Percentiles rank a stretch among this genome's conserved stretches.
These are phyloP conservation scores for Folsomia candida DNA, from an alignment of 2,888 invertebrate genomes.

Conservation along the genomic window DNA sequence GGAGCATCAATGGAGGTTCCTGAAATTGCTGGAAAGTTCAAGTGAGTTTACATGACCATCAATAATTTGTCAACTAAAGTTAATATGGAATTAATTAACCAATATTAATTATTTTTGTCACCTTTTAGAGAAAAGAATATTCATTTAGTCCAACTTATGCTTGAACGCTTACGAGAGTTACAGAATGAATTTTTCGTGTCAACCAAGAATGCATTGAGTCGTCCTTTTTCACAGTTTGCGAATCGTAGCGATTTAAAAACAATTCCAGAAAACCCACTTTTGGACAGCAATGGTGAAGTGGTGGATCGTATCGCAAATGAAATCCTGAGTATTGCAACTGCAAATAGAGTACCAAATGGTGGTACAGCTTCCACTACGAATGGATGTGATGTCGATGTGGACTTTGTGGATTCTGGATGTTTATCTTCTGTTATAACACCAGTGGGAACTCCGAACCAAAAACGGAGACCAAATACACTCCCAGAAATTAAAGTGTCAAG, in stretches of 20 bases:
- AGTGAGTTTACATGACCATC: constrained; percentile 54
- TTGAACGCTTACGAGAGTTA: constrained; percentile 75
- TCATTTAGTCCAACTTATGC: constrained; percentile 77
- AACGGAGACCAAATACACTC: not conserved
- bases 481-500: not conserved
- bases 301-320: not conserved
- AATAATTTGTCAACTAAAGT: too few relatives aligned
- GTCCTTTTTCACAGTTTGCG: constrained; percentile 60
- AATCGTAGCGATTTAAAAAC: not conserved
- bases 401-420: not conserved
- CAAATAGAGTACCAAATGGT: not conserved
- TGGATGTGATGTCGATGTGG: too few relatives aligned
- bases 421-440: not conserved
- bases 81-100: too few relatives aligned
- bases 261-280: not conserved
- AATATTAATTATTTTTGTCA: too few relatives aligned
- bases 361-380: not conserved
- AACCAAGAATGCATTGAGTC: constrained; percentile 35
- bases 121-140: constrained; percentile 45
- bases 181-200: constrained; percentile 61
- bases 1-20: constrained; percentile 96
- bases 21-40: constrained; percentile 85
- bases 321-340: not conserved
- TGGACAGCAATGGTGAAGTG: not conserved
- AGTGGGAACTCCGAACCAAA: not conserved